phyloP scores from a whole-genome alignment of 53 echinoderm and acorn worm species.

The Holothuria leucospilota region DNA sequence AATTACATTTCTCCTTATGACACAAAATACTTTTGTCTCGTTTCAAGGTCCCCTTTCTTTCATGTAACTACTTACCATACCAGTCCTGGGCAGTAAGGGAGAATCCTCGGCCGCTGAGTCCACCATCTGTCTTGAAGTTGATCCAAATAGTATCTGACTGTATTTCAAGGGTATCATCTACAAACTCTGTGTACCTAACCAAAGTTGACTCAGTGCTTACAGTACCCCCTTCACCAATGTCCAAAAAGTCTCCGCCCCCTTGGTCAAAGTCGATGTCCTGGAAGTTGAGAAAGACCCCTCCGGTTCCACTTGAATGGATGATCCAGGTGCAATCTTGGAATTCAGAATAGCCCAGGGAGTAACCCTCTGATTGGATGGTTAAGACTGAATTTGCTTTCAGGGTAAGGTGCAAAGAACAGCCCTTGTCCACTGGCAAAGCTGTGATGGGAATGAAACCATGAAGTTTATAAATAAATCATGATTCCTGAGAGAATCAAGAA shows the following conservation, averaged over 20 bases:
- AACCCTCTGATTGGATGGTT: constrained; percentile 66
- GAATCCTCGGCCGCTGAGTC: constrained; percentile 50
- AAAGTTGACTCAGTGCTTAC: constrained; percentile 14
- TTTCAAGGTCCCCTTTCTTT: too few relatives aligned
- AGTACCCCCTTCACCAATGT: constrained; percentile 9
- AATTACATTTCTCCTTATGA: too few relatives aligned
- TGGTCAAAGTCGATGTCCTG: constrained; percentile 45
- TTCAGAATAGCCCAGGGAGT: constrained; percentile 71
- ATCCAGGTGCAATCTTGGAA: constrained; percentile 71
- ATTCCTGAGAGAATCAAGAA: background rate
- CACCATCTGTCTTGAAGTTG: constrained; percentile 54
- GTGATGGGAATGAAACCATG: background rate
- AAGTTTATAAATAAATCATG: background rate
- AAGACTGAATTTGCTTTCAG: constrained; percentile 40
- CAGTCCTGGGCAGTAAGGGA: constrained; percentile 30
- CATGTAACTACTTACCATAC: background rate
- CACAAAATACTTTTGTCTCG: too few relatives aligned
- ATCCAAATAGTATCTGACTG: constrained; percentile 52
- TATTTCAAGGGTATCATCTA: background rate
- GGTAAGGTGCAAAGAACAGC: background rate
- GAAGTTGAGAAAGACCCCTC: constrained; percentile 30
- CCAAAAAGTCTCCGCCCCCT: constrained; percentile 24
- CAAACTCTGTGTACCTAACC: constrained; percentile 7
- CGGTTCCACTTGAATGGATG: constrained; percentile 20
- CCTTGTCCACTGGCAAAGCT: constrained; percentile 43